phyloP scores from a whole-genome alignment of 2,888 invertebrate genomes.

The Lordiphosa andalusiaca region DNA sequence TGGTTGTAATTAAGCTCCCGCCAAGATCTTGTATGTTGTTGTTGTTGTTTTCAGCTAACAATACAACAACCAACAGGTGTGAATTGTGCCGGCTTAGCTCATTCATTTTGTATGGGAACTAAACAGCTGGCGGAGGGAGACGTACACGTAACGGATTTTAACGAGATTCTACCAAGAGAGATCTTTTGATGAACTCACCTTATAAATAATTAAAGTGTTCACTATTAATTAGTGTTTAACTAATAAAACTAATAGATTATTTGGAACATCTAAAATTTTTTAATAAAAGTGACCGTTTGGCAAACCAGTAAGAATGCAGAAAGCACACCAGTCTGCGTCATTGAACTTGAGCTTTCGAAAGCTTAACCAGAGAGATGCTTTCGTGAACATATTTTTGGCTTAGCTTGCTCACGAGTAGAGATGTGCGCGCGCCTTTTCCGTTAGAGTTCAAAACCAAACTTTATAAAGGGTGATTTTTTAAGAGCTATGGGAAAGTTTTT shows the following conservation, averaged over 20 bases:
- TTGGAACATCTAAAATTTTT: neutral
- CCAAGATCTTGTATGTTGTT: constrained; percentile 40
- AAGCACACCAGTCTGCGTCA: too few relatives aligned
- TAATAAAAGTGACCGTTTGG: neutral
- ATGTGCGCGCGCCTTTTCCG: too few relatives aligned
- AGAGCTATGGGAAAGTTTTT: too few relatives aligned
- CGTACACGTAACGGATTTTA: neutral
- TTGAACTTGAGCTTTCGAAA: too few relatives aligned
- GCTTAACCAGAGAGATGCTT: too few relatives aligned
- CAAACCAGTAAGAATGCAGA: neutral
- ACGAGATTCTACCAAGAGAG: too few relatives aligned
- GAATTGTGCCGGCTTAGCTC: constrained; percentile 10
- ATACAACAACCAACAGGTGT: constrained; percentile 23
- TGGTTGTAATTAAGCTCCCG: constrained; percentile 30
- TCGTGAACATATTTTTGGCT: too few relatives aligned
- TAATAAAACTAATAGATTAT: constrained; percentile 3
- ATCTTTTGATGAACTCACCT: neutral
- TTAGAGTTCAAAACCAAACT: too few relatives aligned
- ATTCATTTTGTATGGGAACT: too few relatives aligned
- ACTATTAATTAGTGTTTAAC: constrained; percentile 1
- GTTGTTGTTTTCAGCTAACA: constrained; percentile 10
- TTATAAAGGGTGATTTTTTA: too few relatives aligned
- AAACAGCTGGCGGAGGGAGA: constrained; percentile 13
- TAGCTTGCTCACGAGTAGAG: too few relatives aligned
- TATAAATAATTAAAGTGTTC: too few relatives aligned